These are phyloP conservation scores for Eupithecia centaureata DNA, from an alignment of 2,888 invertebrate genomes.

Conservation along the genomic window DNA sequence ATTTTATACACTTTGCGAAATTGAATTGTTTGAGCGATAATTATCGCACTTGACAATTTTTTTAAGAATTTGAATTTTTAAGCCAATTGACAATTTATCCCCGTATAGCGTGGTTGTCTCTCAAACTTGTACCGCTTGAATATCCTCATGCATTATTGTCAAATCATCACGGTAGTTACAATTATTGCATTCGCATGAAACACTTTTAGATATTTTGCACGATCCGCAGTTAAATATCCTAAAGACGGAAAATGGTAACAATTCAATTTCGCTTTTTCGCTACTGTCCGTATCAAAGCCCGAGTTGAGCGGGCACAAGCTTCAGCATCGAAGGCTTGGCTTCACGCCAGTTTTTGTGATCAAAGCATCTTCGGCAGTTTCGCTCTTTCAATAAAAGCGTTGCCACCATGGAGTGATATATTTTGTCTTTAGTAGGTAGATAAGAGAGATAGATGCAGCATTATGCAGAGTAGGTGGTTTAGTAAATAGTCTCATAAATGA, in stretches of 20 bases:
- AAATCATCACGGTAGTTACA: slow-evolving; percentile 73
- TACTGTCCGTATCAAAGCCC: slow-evolving; percentile 68
- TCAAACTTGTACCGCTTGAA: slow-evolving; percentile 56
- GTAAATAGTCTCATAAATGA: slow-evolving; percentile 10
- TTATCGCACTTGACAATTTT: slow-evolving; percentile 37
- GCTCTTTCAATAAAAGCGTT: slow-evolving; percentile 65
- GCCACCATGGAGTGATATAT: slow-evolving; percentile 59
- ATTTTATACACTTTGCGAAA: slow-evolving; percentile 57
- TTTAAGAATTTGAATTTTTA: slow-evolving; percentile 12
- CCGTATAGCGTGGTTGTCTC: slow-evolving; percentile 30
- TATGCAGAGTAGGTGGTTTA: slow-evolving; percentile 39
- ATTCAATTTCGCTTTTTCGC: slow-evolving; percentile 84
- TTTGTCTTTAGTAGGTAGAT: slow-evolving; percentile 65
- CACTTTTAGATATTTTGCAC: slow-evolving; percentile 73
- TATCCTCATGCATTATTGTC: slow-evolving; percentile 54
- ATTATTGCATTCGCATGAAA: slow-evolving; percentile 73
- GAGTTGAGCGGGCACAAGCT: slow-evolving; percentile 71
- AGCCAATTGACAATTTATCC: slow-evolving; percentile 37
- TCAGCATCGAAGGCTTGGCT: slow-evolving; percentile 75
- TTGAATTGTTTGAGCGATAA: slow-evolving; percentile 65
- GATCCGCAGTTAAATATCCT: slow-evolving; percentile 72
- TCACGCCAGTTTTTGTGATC: slow-evolving; percentile 68
- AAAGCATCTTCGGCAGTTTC: slow-evolving; percentile 69
- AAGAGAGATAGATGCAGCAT: slow-evolving; percentile 42
- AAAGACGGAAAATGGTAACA: slow-evolving; percentile 78